Evolutionary conservation across 2,888 invertebrate genomes (phyloP).

Genomic region (Bedellia somnulentella): DNA sequence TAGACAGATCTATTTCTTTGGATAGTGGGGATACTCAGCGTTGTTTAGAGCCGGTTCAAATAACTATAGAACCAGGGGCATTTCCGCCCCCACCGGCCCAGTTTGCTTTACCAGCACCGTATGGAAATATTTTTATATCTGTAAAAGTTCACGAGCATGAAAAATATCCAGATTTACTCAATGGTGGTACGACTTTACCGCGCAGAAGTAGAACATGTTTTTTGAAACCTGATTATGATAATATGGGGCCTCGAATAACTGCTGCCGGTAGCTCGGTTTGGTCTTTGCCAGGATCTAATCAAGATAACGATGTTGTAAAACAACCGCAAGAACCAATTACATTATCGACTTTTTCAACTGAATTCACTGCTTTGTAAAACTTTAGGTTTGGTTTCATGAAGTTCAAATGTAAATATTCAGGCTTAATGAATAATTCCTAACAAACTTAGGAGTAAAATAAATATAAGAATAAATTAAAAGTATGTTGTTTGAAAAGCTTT

Average conservation of each 20-base stretch:
- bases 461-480: no score
- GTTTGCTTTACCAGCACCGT: conserved; percentile 48
- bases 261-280: conserved; percentile 87
- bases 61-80: conserved; percentile 55
- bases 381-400: no score
- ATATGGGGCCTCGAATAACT: conserved; percentile 87
- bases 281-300: conserved; percentile 68
- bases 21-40: conserved; percentile 47
- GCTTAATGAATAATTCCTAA: no score
- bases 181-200: conserved; percentile 44
- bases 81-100: conserved; percentile 51
- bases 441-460: no score
- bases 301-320: conserved; percentile 21
- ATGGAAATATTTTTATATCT: conserved; percentile 83
- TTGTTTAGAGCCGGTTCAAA: conserved; percentile 63
- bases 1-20: conserved; percentile 48
- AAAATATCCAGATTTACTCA: conserved; percentile 80
- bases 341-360: conserved; percentile 46
- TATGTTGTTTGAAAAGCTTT: no score
- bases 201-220: conserved; percentile 52
- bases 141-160: conserved; percentile 74
- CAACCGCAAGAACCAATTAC: conserved; percentile 23
- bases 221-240: conserved; percentile 77
- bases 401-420: no score
- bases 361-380: conserved; percentile 46